Evolutionary conservation across 92 coral and sea anemone genomes (phyloP).

Genomic region (Hydrozoanthus gracilis): DNA sequence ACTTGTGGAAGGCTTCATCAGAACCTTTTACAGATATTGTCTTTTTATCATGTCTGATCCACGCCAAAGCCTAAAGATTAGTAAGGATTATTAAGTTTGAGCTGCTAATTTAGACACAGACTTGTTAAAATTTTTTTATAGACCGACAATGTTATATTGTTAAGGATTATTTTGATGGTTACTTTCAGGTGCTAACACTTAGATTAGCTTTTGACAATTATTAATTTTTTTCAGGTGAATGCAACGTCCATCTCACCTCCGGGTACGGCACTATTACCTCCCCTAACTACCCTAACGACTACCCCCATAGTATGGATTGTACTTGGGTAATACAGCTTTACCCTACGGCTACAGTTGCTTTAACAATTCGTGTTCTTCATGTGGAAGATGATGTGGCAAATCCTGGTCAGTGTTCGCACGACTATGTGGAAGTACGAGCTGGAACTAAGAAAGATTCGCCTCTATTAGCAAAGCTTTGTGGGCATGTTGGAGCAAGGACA

Average conservation of each 20-base stretch:
- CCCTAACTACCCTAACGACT: constrained; percentile 26
- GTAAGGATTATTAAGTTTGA: no score
- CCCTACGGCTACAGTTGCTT: constrained; percentile 8
- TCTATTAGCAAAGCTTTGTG: constrained; percentile 60
- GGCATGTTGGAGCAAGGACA: constrained; percentile 17
- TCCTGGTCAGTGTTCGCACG: constrained; percentile 42
- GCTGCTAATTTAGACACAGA: no score
- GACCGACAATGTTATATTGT: no score
- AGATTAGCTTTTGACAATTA: no score
- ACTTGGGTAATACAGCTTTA: constrained; percentile 24
- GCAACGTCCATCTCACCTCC: not conserved
- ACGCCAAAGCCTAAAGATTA: no score
- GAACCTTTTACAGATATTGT: no score
- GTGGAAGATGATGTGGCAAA: constrained; percentile 37
- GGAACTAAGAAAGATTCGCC: constrained; percentile 45
- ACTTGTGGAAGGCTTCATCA: no score
- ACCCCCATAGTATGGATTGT: constrained; percentile 22
- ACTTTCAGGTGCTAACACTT: no score
- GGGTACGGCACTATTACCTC: constrained; percentile 24
- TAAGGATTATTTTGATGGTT: no score
- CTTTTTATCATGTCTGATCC: no score
- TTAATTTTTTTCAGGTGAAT: constrained; percentile 6
- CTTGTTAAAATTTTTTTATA: no score
- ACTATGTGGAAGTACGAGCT: constrained; percentile 65
- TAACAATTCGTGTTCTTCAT: constrained; percentile 28